Percentiles rank a stretch among this genome's conserved stretches.
Evolutionary conservation across 2,797 vertebrate species (phyloP).

Genomic region (Poecilia gillii): DNA sequence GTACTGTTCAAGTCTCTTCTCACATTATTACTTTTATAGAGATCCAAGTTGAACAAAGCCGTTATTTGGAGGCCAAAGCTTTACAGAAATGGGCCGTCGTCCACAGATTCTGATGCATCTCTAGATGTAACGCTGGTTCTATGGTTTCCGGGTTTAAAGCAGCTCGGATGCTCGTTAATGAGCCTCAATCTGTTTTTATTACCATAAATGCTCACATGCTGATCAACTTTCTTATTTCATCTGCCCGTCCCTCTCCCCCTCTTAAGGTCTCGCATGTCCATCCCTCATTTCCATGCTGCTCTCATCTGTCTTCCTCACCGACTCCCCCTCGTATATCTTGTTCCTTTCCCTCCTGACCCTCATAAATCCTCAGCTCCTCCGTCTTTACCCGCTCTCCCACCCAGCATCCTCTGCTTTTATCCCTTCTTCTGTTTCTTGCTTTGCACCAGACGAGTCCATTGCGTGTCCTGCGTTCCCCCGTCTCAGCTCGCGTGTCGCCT

Average conservation of each 20-base stretch:
- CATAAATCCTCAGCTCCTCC: conserved; percentile 11
- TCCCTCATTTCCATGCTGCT: conserved; percentile 12
- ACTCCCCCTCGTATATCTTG: conserved; percentile 18
- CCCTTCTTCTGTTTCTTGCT: conserved; percentile 6
- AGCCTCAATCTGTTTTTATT: conserved; percentile 9
- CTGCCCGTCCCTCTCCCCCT: conserved; percentile 16
- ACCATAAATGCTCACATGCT: not conserved
- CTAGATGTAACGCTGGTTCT: not conserved
- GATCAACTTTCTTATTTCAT: conserved; percentile 20
- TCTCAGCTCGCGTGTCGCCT: conserved; percentile 8
- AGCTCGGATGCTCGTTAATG: conserved; percentile 12
- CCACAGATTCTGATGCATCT: not conserved
- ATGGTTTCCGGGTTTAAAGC: conserved; percentile 13
- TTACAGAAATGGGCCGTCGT: too few relatives aligned
- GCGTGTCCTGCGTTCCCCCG: conserved; percentile 25
- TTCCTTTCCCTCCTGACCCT: conserved; percentile 20
- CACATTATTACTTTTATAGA: not conserved
- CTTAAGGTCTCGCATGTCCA: conserved; percentile 24
- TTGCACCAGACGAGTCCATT: conserved; percentile 24
- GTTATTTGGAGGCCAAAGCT: not conserved
- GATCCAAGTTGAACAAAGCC: not conserved
- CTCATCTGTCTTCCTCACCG: not conserved
- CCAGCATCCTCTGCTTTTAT: conserved; percentile 43
- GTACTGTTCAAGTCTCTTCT: not conserved
- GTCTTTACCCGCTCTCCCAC: conserved; percentile 53